Base-by-base conservation (phyloP, 1,140 invertebrate species). In the Ectropis grisescens region DNA sequence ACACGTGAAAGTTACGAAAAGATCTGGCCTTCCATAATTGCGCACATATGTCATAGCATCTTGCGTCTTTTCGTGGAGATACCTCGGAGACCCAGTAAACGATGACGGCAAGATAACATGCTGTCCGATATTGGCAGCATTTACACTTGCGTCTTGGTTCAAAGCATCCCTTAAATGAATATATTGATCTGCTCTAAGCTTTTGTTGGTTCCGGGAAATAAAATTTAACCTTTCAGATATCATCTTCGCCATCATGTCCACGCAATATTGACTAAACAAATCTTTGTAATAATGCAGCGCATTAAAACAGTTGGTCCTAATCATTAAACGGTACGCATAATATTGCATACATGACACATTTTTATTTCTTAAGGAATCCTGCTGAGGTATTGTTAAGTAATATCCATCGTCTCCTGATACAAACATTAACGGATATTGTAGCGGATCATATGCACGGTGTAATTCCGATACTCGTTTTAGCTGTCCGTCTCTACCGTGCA, bases 361-460 rank as follows among this genome's bases (percentile, higher is more conserved):
- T 32, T 60, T 64, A 32, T 30, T 49, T 15, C 34, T 10, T 6
- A 41, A 30, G 49, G 37, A 47, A 54, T 12, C 46, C 41, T 36
- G 59, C 64, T 40, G 38, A 23, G 41, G 40, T 12, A 58, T 54
- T 19, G 13, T 50, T 11, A 58, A 37, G 30, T 42, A 55, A 37
- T 49, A 55, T 24, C 52, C 46, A 25, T 56, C 43, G 8, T 59
- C 38, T 22, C 43, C 46, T 11, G n/a, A 13, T 7, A 37, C 44
- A 46, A 69, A 72, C 39, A 75, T 49, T 29, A 76, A 9, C 0
- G 68, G 61, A 55, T 81, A 75, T n/a, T n/a, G n/a, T n/a, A n/a
- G n/a, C n/a, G n/a, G n/a, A n/a, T n/a, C n/a, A n/a, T n/a, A n/a
- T n/a, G 58, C 49, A 10, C 57, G 32, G 30, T 74, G 55, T 41